phyloP scores from a whole-genome alignment of 2,113 vertebrate genomes.

The Dipodomys stephensi region DNA sequence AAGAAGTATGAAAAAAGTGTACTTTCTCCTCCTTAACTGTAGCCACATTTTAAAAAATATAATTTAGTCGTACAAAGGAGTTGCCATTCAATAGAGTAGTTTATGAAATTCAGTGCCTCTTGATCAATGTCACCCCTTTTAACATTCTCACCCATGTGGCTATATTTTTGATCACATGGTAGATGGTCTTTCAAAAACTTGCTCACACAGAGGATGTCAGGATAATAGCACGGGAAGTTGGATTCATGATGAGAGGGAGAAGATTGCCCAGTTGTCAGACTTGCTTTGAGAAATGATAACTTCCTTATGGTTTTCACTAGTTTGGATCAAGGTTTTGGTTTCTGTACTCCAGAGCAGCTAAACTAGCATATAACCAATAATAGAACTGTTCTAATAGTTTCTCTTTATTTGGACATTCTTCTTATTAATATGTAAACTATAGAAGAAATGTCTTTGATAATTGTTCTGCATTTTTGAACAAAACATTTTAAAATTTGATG shows the following conservation, averaged over 20 bases:
- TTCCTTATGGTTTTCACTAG: conserved; percentile 20
- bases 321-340: conserved; percentile 13
- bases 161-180: not conserved
- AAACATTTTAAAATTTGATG: conserved; percentile 42
- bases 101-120: no score
- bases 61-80: no score
- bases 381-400: not conserved
- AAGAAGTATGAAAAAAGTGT: not conserved
- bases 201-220: not conserved
- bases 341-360: not conserved
- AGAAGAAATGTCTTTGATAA: not conserved
- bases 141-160: no score
- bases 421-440: not conserved
- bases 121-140: no score
- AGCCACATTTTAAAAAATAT: not conserved
- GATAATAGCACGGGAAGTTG: not conserved
- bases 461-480: conserved; percentile 25
- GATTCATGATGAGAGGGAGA: not conserved
- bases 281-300: not conserved
- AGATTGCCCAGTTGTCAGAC: not conserved
- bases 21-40: not conserved
- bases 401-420: conserved; percentile 39
- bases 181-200: conserved; percentile 3
- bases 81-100: no score
- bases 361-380: not conserved